Percentiles rank a stretch among this genome's conserved stretches.
These are phyloP conservation scores for Fregata magnificens DNA, from an alignment of 2,113 vertebrate genomes.

Conservation along the genomic window DNA sequence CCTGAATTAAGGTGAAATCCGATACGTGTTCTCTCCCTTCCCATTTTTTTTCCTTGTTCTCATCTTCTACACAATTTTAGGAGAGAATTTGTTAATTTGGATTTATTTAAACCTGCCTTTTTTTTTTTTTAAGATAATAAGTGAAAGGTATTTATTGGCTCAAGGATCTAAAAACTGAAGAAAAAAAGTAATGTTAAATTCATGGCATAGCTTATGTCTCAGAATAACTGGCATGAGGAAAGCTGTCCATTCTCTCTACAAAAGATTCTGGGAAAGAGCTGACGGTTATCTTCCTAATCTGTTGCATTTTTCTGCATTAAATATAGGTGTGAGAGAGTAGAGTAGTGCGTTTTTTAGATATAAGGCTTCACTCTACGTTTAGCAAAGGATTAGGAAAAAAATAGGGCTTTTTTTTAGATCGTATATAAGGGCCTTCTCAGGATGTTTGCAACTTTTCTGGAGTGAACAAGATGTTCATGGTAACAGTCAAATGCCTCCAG, in stretches of 20 bases:
- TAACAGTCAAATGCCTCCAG: background rate
- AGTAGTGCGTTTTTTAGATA: background rate
- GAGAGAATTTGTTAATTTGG: background rate
- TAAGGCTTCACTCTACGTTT: background rate
- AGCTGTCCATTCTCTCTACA: background rate
- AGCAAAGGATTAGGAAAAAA: background rate
- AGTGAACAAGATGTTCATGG: background rate
- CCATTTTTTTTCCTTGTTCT: background rate
- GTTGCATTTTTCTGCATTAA: background rate
- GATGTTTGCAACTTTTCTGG: background rate
- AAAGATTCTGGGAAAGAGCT: background rate
- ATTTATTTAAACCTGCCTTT: background rate
- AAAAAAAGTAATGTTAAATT: background rate
- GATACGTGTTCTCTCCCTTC: background rate
- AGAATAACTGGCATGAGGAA: background rate
- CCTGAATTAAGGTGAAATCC: background rate
- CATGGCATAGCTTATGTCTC: background rate
- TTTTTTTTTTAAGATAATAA: background rate
- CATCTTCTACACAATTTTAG: background rate
- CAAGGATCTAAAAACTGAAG: background rate
- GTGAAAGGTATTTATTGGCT: background rate
- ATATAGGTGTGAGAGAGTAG: background rate
- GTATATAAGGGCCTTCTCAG: background rate
- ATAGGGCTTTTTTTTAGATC: background rate
- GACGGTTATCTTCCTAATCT: background rate